Percentiles rank a stretch among this genome's conserved stretches.
Evolutionary conservation across 2,113 vertebrate genomes (phyloP).

Genomic region (Pelvicachromis taeniatus): DNA sequence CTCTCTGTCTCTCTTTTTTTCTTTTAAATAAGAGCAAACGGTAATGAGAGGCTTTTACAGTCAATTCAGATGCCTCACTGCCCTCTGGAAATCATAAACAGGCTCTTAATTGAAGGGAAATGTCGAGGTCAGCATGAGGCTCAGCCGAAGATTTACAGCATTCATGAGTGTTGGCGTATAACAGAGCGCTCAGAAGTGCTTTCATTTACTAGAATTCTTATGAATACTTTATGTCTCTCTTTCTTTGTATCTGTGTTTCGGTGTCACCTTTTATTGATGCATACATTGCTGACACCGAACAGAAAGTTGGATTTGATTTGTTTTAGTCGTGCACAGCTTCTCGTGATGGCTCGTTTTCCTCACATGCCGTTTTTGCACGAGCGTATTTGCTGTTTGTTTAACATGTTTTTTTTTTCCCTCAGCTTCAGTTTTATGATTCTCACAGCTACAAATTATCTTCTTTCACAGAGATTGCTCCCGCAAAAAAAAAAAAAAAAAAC

Average conservation of each 20-base stretch:
- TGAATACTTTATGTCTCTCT: background rate
- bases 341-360: background rate
- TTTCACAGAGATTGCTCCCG: background rate
- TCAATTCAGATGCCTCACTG: slow-evolving; percentile 18
- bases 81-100: slow-evolving; percentile 25
- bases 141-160: background rate
- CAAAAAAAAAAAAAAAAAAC: background rate
- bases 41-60: slow-evolving; percentile 45
- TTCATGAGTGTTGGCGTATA: background rate
- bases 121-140: slow-evolving; percentile 24
- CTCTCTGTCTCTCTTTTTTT: background rate
- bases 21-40: background rate
- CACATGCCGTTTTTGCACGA: background rate
- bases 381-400: background rate
- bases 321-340: background rate
- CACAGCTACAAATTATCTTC: background rate
- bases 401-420: background rate
- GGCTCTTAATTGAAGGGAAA: slow-evolving; percentile 30
- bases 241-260: background rate
- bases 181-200: background rate
- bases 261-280: background rate
- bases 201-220: background rate
- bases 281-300: background rate
- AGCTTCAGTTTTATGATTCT: background rate
- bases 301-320: background rate